Evolutionary conservation across 2,797 vertebrate species (phyloP), one percentile per base, ranked within the genome.

Genomic region (Taeniopygia guttata): DNA sequence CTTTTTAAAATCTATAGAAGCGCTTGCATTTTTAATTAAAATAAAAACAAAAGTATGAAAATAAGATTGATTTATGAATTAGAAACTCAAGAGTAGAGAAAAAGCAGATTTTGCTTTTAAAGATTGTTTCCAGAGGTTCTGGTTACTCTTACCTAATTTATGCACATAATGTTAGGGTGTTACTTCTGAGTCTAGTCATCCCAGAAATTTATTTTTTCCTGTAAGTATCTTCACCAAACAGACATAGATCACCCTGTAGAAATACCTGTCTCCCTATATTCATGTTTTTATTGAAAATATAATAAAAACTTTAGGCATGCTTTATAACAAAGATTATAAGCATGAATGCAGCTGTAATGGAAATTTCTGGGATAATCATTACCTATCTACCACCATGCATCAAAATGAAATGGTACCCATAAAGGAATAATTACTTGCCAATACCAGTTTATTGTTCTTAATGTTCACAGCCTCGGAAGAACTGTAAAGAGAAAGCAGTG

Each of bases 371-470:
- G 4, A 7, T 76, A 72, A 64, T 63, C 12, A 4, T 60, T 77
- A 77, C 14, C 30, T 59, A 26, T n/a, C 34, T 26, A 42, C n/a
- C 21, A 83, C 11, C 5, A 52, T 16, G 19, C 4, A 62, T 66
- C 76, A 89, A 92, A 85, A 54, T 16, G 51, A 70, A 69, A 94
- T 94, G 43, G 34, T 66, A 54, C 36, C 75, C 36, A 0, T 34
- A 30, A 84, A 84, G 10, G 13, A 84, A 27, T 83, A 91, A 93
- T 54, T 93, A 76, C 74, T 92, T 94, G 46, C 36, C 54, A 80
- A 58, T 69, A 19, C 27, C 36, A 92, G 63, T 85, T 84, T 82
- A 85, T 78, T 96, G 72, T n/a, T 84, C 81, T 48, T 48, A 94
- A 94, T 40, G 67, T 94, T 94, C 72, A 63, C 58, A 73, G 8